Base-by-base conservation (phyloP, 2,888 invertebrate species). In the Keiferia lycopersicella region DNA sequence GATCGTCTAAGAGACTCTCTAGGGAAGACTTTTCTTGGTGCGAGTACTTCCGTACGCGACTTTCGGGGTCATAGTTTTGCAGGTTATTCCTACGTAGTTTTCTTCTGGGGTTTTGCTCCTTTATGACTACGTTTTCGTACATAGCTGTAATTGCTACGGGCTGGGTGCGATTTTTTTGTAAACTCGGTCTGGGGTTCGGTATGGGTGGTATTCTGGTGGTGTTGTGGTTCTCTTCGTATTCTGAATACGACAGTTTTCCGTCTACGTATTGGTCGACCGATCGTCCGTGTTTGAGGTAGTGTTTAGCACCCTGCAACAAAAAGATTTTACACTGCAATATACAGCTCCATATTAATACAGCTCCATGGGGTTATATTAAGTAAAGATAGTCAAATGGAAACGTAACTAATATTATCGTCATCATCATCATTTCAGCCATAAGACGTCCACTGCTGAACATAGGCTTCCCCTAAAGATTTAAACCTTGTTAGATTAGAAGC, bases 231-330 rank as follows among this genome's bases (percentile, higher is more conserved):
- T 90, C 91, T 66, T 91, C 91, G 81, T 93, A 93, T 72, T 94
- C 95, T 0, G 87, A 83, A 67, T 90, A 90, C 20, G 91, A 87
- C 4, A 89, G 83, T 72, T 91, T 91, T 92, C 95, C 94, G 81
- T 96, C 95, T 20, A 95, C 95, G 92, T 96, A 96, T 75, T 96
- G 95, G 83, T 96, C 96, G 70, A 95, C 94, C 69, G 95, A 95
- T 62, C 95, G 93, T 51, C 95, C 95, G 86, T 95, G 95, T 72
- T 94, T 92, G 77, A 96, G 88, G 87, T 93, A 92, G 71, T 89
- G 87, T 82, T 92, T 92, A 71, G 87, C 81, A 77, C 93, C 84
- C 91, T 91, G 88, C 20, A 88, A 90, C 88, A 88, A 89, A 69
- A 63, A 73, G 7, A 20, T 1, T 4, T 18, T 2, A 18, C 10